Percentiles rank a stretch among this genome's conserved stretches.
Evolutionary conservation across 2,797 vertebrate genomes (phyloP).

Genomic region (Phyllotis vaccarum): DNA sequence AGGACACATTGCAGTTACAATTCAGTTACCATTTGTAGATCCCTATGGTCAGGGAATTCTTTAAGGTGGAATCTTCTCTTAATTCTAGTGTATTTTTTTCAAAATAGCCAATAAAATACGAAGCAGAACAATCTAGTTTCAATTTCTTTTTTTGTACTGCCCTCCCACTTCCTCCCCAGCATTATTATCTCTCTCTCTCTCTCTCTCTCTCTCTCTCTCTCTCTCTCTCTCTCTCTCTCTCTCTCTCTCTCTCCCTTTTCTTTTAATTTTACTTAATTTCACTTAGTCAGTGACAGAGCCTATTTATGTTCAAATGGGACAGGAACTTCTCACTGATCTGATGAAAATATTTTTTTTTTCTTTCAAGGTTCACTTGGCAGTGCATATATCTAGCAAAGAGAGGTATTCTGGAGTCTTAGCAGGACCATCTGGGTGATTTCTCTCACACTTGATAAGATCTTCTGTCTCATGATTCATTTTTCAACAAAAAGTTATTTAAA

Average conservation of each 20-base stretch:
- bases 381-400: conserved; percentile 78
- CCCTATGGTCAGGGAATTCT: conserved; percentile 61
- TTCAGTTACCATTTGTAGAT: conserved; percentile 81
- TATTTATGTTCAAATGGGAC: conserved; percentile 65
- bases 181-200: background rate
- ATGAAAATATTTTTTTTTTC: conserved; percentile 65
- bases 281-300: conserved; percentile 51
- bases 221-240: background rate
- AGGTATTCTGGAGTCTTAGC: conserved; percentile 76
- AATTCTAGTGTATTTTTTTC: conserved; percentile 64
- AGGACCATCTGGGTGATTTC: conserved; percentile 79
- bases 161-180: background rate
- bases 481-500: conserved; percentile 38
- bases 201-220: background rate
- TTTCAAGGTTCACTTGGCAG: conserved; percentile 69
- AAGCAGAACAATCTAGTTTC: conserved; percentile 65
- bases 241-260: background rate
- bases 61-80: conserved; percentile 62
- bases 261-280: background rate
- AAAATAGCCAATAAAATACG: conserved; percentile 57
- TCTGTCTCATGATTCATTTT: conserved; percentile 71
- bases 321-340: conserved; percentile 63
- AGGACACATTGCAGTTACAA: conserved; percentile 81
- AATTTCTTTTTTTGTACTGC: conserved; percentile 47
- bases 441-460: conserved; percentile 63